Percentiles rank a stretch among this genome's conserved stretches.
phyloP scores from a whole-genome alignment of 2,888 invertebrate species.

The Drosophila melanosoma region DNA sequence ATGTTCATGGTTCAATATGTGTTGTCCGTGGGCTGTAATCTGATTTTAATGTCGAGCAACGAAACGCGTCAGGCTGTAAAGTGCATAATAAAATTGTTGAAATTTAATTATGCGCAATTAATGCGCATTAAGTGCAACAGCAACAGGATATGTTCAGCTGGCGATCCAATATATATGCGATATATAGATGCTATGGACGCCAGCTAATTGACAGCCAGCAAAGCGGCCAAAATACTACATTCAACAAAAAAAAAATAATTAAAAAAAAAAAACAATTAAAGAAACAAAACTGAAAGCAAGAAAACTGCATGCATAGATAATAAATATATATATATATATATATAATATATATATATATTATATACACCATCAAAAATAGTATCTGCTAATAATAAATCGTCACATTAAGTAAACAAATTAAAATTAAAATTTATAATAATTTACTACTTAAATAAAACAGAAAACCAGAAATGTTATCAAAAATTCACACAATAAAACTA shows the following conservation, averaged over 20 bases:
- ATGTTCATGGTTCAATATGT: slow-evolving; percentile 39
- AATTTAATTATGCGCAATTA: slow-evolving; percentile 78
- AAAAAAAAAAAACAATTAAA: no score
- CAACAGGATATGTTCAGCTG: slow-evolving; percentile 47
- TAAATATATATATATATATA: neutral
- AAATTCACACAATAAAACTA: neutral
- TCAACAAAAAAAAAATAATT: neutral
- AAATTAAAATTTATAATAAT: neutral
- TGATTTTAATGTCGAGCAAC: slow-evolving; percentile 68
- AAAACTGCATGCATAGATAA: slow-evolving; percentile 18
- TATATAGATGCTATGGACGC: slow-evolving; percentile 31
- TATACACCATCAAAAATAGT: neutral
- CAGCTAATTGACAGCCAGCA: slow-evolving; percentile 54
- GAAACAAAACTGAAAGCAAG: neutral
- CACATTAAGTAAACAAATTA: slow-evolving; percentile 1
- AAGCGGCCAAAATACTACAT: neutral
- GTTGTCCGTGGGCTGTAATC: slow-evolving; percentile 59
- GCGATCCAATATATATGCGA: neutral
- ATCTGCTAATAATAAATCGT: slow-evolving; percentile 1
- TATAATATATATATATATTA: no score
- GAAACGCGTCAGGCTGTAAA: slow-evolving; percentile 61
- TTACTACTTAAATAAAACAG: neutral
- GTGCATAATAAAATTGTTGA: slow-evolving; percentile 78
- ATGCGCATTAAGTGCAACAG: slow-evolving; percentile 73
- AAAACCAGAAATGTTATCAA: neutral